phyloP scores from a whole-genome alignment of 2,888 invertebrate species.

The Eilema caniola region DNA sequence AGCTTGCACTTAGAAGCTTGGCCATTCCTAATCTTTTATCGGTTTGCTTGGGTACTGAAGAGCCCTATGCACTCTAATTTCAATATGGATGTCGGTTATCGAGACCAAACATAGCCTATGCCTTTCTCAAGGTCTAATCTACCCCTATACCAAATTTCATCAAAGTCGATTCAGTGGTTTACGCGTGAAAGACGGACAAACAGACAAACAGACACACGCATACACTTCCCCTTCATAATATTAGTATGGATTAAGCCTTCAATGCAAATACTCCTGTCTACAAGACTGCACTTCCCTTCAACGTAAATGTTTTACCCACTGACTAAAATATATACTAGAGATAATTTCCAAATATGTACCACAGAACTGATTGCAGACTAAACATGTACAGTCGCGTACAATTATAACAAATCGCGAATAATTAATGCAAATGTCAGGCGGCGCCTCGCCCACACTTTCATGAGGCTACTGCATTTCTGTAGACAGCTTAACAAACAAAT shows the following conservation, averaged over 20 bases:
- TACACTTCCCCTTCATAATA: too few relatives aligned
- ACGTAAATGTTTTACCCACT: constrained; percentile 29
- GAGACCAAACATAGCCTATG: too few relatives aligned
- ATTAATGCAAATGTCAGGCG: constrained; percentile 59
- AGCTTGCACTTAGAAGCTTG: too few relatives aligned
- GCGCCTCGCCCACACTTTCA: constrained; percentile 57
- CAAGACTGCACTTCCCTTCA: constrained; percentile 28
- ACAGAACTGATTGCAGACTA: constrained; percentile 31
- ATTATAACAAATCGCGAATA: constrained; percentile 50
- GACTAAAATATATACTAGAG: constrained; percentile 24
- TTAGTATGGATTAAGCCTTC: background rate
- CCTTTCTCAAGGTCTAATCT: too few relatives aligned
- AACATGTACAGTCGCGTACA: constrained; percentile 24
- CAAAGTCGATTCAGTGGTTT: too few relatives aligned
- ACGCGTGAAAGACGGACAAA: too few relatives aligned
- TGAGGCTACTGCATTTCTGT: constrained; percentile 47
- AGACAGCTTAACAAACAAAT: constrained; percentile 45
- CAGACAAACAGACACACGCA: too few relatives aligned
- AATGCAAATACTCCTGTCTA: constrained; percentile 11
- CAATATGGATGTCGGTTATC: too few relatives aligned
- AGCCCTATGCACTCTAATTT: too few relatives aligned
- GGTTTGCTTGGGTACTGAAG: background rate
- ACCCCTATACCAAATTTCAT: too few relatives aligned
- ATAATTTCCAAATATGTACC: constrained; percentile 28
- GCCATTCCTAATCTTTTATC: background rate